Evolutionary conservation across 2,113 vertebrate species (phyloP), one percentile per base, ranked within the genome.

Genomic region (Urocitellus parryii): DNA sequence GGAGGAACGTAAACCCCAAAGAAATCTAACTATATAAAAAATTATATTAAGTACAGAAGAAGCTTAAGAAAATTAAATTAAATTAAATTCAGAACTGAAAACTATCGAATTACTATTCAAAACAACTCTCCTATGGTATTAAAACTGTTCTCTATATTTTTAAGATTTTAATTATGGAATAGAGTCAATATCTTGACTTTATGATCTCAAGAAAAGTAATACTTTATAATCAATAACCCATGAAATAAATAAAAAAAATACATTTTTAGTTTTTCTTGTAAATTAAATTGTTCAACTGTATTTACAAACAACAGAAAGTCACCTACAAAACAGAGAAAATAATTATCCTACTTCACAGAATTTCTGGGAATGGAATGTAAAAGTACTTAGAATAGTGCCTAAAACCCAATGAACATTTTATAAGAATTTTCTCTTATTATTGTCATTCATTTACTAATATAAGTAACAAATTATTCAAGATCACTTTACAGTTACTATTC

Each of bases 41-140:
- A 39, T 42, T 81, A 70, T 70, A 76, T 45, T 68, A 76, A 56
- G 25, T 61, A 14, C 34, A 37, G 12, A 63, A 45, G 17, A 89
- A 88, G 4, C 25, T 94, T 85, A 67, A 73, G 34, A 90, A 95
- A 88, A 95, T 48, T 77, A 45, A 79, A n/a, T n/a, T n/a, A n/a
- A n/a, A 67, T 58, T 73, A 73, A 91, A 14, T 34, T 86, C 53
- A 88, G n/a, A 87, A 97, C 42, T 39, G 12, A 88, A 97, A 92
- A 88, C 22, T 68, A 42, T 25, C 42, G 68, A 82, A 83, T 63
- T 63, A 27, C 4, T 17, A 63, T 76, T 86, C 45, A 78, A 81
- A 48, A 56, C 32, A 65, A 88, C 3, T 32, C 34, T 74, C 25
- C 34, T 39, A 45, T 16, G 8, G 32, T 68, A 39, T 53, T 56